Evolutionary conservation across 1,140 invertebrate genomes (phyloP), one percentile per base, ranked within the genome.

Genomic region (Drosophila cardini): DNA sequence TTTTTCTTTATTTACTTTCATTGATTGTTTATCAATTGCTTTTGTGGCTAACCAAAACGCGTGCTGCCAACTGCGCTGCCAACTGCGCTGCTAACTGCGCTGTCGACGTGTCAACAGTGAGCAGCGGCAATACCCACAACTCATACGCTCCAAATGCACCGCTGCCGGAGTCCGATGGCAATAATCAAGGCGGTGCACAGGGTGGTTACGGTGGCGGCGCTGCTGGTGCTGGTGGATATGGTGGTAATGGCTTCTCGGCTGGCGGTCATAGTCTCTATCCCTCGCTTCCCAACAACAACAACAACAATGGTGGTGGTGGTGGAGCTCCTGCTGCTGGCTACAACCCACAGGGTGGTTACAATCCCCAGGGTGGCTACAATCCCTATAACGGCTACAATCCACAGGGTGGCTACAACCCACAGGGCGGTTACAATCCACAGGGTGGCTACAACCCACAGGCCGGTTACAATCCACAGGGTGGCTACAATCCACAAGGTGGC

Each of bases 201-300:
- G 68, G 65, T 68, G 72, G 70, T 45, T 68, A 67, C 56, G 61
- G 69, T 65, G 83, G 80, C 68, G 75, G 73, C 38, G 74, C 71
- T 55, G 63, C 56, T 56, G 60, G 30, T 43, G 48, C n/a, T 55
- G 87, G 80, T 78, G 86, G 86, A 89, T 83, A 83, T 60, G 80
- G 87, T 90, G 78, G 75, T 26, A 26, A 26, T 68, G 90, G 90
- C 74, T 91, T 82, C 75, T 91, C 90, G 78, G 80, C 90, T 90
- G 90, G 90, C 73, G 90, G 90, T 32, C 87, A 91, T 58, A 76
- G 85, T 72, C 80, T 92, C 45, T 92, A 92, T 81, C 91, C 91
- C 50, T 67, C 65, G n/a, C 65, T 92, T 5, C 91, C 91, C 36
- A 77, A 78, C 40, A 46, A 75, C 7, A 72, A 76, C 46, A 60